These are phyloP conservation scores for Chymomyza procnemis DNA, from an alignment of 2,888 invertebrate species.

Conservation along the genomic window DNA sequence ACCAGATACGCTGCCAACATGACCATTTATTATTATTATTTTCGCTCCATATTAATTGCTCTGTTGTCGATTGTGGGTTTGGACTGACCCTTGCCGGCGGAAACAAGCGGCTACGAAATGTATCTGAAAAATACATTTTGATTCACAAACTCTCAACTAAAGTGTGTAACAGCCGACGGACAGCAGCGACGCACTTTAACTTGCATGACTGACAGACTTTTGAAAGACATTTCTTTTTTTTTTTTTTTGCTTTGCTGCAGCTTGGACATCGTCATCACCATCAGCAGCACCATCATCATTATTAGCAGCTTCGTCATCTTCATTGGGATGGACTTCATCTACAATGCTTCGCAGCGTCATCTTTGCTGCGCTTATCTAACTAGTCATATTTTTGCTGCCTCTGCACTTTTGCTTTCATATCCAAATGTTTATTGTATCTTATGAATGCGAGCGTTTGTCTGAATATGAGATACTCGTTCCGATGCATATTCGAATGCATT, in stretches of 20 bases:
- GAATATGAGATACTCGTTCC: conserved; percentile 14
- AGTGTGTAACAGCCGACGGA: background rate
- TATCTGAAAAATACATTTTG: conserved; percentile 24
- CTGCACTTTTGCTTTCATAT: conserved; percentile 44
- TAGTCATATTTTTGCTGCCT: background rate
- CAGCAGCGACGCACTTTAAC: background rate
- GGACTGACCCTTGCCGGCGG: conserved; percentile 21
- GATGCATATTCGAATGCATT: conserved; percentile 44
- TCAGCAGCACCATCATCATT: conserved; percentile 19
- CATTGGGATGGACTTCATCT: conserved; percentile 25
- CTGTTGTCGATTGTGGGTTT: conserved; percentile 17
- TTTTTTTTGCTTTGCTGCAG: background rate
- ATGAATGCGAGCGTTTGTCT: conserved; percentile 43
- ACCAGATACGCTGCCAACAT: conserved; percentile 2
- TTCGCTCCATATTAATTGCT: conserved; percentile 48
- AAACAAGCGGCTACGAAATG: conserved; percentile 26
- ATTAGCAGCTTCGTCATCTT: conserved; percentile 22
- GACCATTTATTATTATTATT: conserved; percentile 41
- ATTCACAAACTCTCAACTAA: conserved; percentile 24
- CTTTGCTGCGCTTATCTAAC: conserved; percentile 9
- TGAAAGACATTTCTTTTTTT: background rate
- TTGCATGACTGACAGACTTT: background rate
- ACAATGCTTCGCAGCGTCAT: conserved; percentile 14
- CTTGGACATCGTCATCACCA: conserved; percentile 22
- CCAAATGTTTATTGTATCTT: conserved; percentile 18